Evolutionary conservation across 2,113 vertebrate genomes (phyloP).

Genomic region (Daboia siamensis): DNA sequence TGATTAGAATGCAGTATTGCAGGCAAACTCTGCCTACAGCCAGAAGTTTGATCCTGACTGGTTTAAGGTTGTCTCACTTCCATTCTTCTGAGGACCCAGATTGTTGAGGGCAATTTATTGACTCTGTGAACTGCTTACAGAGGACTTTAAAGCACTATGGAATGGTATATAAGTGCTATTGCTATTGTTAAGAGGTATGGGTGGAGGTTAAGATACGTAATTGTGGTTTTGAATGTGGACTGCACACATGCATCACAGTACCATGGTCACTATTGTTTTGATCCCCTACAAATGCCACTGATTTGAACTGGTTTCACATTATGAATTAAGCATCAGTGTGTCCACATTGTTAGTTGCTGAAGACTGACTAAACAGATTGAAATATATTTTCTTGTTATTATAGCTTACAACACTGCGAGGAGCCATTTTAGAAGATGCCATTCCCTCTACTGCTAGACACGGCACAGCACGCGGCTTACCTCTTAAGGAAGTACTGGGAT

Average conservation of each 20-base stretch:
- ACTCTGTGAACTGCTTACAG: neutral
- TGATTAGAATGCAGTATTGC: neutral
- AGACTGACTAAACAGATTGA: constrained; percentile 5
- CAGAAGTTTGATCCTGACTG: neutral
- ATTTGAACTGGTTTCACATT: neutral
- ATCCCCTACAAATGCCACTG: neutral
- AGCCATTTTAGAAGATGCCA: constrained; percentile 93
- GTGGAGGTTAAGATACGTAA: neutral
- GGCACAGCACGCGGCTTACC: constrained; percentile 91
- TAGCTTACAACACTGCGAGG: constrained; percentile 93
- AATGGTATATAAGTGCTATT: neutral
- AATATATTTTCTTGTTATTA: neutral
- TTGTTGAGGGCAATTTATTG: neutral
- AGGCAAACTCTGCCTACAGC: neutral
- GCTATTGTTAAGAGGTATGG: neutral
- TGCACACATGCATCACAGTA: neutral
- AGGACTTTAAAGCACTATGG: neutral
- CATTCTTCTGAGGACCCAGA: neutral
- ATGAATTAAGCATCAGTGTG: neutral
- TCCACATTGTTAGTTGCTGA: constrained; percentile 8
- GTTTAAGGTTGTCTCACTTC: neutral
- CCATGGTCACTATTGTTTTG: neutral
- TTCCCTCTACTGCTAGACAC: constrained; percentile 90
- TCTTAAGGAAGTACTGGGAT: constrained; percentile 93
- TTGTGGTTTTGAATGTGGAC: neutral